Conservation (phyloP, 1,140 invertebrate genomes). For the Musca domestica region DNA sequence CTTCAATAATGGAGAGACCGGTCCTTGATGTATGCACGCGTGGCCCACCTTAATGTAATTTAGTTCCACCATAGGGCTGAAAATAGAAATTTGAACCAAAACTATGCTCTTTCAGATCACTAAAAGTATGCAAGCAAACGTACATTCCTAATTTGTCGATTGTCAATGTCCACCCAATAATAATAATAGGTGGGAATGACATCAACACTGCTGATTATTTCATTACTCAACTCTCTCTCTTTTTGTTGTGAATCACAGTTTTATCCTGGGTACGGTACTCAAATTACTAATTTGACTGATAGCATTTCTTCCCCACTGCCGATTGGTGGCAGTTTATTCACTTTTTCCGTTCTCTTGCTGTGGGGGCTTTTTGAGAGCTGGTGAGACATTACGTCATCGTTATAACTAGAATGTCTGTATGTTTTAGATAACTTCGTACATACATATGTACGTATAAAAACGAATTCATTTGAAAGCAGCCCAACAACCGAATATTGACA, state of each 20-base stretch:
- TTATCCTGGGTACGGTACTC: too few species aligned
- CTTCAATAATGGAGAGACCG: neutral
- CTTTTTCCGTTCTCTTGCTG: too few species aligned
- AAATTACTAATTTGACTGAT: too few species aligned
- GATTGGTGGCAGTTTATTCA: too few species aligned
- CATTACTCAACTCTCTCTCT: neutral
- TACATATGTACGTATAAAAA: constrained; percentile 3
- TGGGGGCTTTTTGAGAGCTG: neutral
- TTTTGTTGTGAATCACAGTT: neutral
- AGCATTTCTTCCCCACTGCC: too few species aligned
- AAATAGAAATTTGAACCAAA: neutral
- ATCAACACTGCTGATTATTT: neutral
- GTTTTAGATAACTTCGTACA: neutral
- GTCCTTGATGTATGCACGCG: neutral
- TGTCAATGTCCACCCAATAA: neutral
- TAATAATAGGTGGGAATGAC: neutral
- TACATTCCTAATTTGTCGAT: neutral
- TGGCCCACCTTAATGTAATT: neutral
- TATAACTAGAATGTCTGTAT: constrained; percentile 11
- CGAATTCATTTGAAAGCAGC: constrained; percentile 4
- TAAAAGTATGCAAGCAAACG: neutral
- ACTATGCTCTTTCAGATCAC: neutral
- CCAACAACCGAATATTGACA: constrained; percentile 13
- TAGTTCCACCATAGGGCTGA: neutral
- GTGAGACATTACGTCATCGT: constrained; percentile 15